phyloP scores from a whole-genome alignment of 2,797 vertebrate genomes.

The Sebastes itinus region DNA sequence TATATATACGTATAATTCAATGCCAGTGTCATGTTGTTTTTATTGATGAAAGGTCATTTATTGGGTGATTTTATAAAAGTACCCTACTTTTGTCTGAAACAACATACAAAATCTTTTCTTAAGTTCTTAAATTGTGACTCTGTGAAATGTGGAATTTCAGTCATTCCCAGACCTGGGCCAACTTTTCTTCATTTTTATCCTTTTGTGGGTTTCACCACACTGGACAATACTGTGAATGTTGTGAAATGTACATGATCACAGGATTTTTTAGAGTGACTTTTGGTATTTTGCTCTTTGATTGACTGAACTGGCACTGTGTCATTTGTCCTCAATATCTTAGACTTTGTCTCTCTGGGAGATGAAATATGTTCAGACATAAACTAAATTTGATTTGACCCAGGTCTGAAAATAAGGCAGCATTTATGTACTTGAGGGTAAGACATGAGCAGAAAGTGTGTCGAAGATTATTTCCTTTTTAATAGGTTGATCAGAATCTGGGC shows the following conservation, averaged over 20 bases:
- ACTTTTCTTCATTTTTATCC: neutral
- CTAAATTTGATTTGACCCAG: conserved; percentile 1
- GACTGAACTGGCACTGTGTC: conserved; percentile 8
- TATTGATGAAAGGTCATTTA: conserved; percentile 23
- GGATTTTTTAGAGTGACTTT: neutral
- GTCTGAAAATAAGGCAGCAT: conserved; percentile 9
- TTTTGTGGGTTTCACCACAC: conserved; percentile 11
- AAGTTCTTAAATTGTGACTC: conserved; percentile 1
- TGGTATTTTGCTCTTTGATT: neutral
- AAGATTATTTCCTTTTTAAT: neutral
- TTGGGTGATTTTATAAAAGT: conserved; percentile 38
- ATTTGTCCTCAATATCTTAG: neutral
- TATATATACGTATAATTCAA: conserved; percentile 10
- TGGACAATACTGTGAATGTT: conserved; percentile 25
- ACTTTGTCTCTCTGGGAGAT: neutral
- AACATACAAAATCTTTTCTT: conserved; percentile 9
- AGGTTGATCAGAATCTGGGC: neutral
- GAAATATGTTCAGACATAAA: neutral
- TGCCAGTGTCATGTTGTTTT: conserved; percentile 36
- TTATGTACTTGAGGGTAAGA: conserved; percentile 6
- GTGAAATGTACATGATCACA: neutral
- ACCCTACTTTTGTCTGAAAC: conserved; percentile 33
- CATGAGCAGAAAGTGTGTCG: neutral
- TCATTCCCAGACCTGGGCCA: conserved; percentile 24
- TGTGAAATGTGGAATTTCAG: neutral